Evolutionary conservation across 2,797 vertebrate species (phyloP), one percentile per base, ranked within the genome.

Genomic region (Trichosurus vulpecula): DNA sequence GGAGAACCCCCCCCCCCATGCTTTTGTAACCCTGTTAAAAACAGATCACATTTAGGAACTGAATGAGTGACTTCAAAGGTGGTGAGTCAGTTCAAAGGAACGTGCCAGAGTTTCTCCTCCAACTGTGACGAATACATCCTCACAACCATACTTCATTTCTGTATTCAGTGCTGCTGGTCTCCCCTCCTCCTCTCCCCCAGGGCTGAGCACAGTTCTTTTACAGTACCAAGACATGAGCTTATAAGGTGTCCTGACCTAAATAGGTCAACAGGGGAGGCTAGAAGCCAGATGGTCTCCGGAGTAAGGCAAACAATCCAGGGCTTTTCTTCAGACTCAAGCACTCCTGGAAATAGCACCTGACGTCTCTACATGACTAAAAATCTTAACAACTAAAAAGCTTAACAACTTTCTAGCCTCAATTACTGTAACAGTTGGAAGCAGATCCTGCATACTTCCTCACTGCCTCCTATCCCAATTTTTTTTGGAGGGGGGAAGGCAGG

Each of bases 31-130:
- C 58, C 66, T 96, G 5, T 1, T 14, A 55, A 93, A 96, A 61
- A 96, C 91, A 47, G 94, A 87, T 6, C 92, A 90, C 89, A 94
- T 91, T 96, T 52, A 97, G 90, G 52, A 92, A 91, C 66, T 54
- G 57, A 95, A 95, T 22, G 90, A 92, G 90, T 51, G n/a, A 54
- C 58, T 41, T 94, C 87, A 61, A 90, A 95, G 95, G 9, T 0
- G 89, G 92, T 96, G 31, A 97, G 41, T 92, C 97, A 95, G 94
- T 55, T 0, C 52, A 27, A 81, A 97, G 91, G n/a, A 94, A 58
- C n/a, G 47, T 11, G 89, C 16, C 57, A 53, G 92, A 54, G 35
- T 5, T 81, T 54, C 51, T 92, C 89, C 93, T 97, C 92, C 91
- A 94, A 94, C 92, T 0, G 1, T 22, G 90, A 92, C 0, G 94